Evolutionary conservation across 2,888 invertebrate genomes (phyloP).

Genomic region (Caenorhabditis auriculariae): DNA sequence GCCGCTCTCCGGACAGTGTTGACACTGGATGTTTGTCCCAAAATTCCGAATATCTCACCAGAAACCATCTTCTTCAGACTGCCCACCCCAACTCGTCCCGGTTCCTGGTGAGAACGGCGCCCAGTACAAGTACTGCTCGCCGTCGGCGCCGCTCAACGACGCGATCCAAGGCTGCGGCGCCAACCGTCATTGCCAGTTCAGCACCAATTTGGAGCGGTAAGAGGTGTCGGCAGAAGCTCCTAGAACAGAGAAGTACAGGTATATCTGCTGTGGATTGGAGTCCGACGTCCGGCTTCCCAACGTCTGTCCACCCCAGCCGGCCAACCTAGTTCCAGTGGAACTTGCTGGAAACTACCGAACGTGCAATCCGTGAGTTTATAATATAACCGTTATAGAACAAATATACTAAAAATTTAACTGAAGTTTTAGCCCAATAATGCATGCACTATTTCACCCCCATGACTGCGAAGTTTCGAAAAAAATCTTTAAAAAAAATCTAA

Average conservation of each 20-base stretch:
- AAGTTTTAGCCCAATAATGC: no score
- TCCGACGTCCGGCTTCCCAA: conserved; percentile 61
- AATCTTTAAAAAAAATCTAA: no score
- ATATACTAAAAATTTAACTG: no score
- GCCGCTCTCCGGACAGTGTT: conserved; percentile 59
- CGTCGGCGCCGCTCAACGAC: conserved; percentile 59
- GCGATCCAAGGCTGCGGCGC: conserved; percentile 61
- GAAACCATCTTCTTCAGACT: conserved; percentile 37
- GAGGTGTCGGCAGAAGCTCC: not conserved
- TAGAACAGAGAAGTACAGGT: conserved; percentile 22
- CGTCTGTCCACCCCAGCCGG: conserved; percentile 61
- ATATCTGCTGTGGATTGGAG: conserved; percentile 62
- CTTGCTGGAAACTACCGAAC: conserved; percentile 54
- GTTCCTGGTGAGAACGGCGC: conserved; percentile 60
- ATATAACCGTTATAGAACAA: not conserved
- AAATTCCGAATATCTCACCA: not conserved
- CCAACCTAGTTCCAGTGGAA: conserved; percentile 61
- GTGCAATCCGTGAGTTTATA: conserved; percentile 37
- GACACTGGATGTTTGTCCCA: conserved; percentile 59
- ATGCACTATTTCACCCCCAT: no score
- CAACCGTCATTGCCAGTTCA: conserved; percentile 61
- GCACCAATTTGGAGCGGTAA: conserved; percentile 51
- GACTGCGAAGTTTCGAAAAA: no score
- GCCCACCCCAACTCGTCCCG: conserved; percentile 62
- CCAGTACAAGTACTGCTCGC: conserved; percentile 60